A percentile compares a stretch with the other conserved stretches of the same genome.
phyloP scores from a whole-genome alignment of 2,797 vertebrate genomes.

The Nothura maculosa region DNA sequence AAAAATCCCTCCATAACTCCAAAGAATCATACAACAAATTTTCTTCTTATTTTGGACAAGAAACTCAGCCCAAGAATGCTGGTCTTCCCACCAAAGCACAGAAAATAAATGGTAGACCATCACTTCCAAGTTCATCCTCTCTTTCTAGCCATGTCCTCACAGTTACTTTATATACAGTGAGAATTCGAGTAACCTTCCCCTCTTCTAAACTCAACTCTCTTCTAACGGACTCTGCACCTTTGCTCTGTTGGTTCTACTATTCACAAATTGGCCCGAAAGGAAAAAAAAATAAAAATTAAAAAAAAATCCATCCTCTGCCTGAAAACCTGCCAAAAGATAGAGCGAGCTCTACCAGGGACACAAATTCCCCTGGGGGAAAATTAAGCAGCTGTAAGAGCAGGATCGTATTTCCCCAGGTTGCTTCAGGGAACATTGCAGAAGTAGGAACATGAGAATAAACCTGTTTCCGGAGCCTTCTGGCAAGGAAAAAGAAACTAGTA shows the following conservation, averaged over 20 bases:
- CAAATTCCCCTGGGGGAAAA: neutral
- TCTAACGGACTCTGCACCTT: neutral
- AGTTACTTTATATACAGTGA: neutral
- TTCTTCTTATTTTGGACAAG: neutral
- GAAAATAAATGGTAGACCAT: neutral
- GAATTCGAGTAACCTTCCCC: neutral
- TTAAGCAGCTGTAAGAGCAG: neutral
- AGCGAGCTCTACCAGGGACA: neutral
- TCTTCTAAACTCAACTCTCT: slow-evolving; percentile 4
- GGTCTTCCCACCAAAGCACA: neutral
- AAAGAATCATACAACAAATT: neutral
- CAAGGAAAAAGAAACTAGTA: slow-evolving; percentile 62
- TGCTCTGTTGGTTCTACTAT: neutral
- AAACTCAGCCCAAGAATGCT: neutral
- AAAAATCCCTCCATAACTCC: neutral
- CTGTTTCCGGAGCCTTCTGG: slow-evolving; percentile 35
- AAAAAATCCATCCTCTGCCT: neutral
- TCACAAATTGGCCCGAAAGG: neutral
- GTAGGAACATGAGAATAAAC: slow-evolving; percentile 65
- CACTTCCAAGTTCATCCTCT: neutral
- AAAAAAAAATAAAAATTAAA: neutral
- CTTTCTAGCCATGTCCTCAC: neutral
- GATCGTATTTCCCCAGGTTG: slow-evolving; percentile 1
- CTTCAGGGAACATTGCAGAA: neutral
- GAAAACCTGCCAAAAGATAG: neutral